Base-by-base conservation (phyloP, 2,113 vertebrate species). In the Cottus gobio region DNA sequence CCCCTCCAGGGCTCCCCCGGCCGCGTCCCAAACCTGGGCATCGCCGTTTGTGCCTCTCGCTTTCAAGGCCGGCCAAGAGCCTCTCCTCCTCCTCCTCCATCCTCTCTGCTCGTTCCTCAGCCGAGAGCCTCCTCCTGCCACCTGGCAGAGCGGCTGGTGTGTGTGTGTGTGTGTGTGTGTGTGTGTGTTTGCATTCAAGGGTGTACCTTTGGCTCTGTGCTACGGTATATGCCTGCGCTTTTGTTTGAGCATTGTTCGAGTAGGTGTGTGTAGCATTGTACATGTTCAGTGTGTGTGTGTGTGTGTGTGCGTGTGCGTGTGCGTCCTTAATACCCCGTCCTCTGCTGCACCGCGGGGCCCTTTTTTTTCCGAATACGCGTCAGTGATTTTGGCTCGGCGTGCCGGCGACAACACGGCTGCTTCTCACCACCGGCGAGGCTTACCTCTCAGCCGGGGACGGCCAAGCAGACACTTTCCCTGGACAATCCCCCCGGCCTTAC, bases 21-120 rank as follows among this genome's bases (percentile, higher is more conserved):
- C 87, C 52, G 22, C 84, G 57, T 91, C 90, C 88, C 90, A 87
- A 87, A 91, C 89, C 92, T 87, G 89, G 88, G 92, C 91, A 91
- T 70, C 68, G 87, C 84, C 73, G 90, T 88, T 90, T 90, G 86
- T 88, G 89, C 87, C 86, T 90, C 90, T 88, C 77, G 75, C 92
- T 93, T 93, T 93, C 91, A 93, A 92, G 89, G 91, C 87, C 88
- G 79, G 90, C 93, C 93, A 94, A 93, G 87, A 90, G 87, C 84
- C 84, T 92, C 91, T 92, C 90, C 87, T 79, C 78, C 75, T 76
- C 34, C 34, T 50, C 48, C 48, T 50, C 48, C 56, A 56, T 15
- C 56, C 78, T 82, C 81, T 80, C 64, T 72, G 77, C 89, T 87
- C 72, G 56, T 81, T 39, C 89, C 84, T 90, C 89, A 90, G 90